Conservation (phyloP, 2,113 vertebrate genomes). For the Melanocharis versteri region DNA sequence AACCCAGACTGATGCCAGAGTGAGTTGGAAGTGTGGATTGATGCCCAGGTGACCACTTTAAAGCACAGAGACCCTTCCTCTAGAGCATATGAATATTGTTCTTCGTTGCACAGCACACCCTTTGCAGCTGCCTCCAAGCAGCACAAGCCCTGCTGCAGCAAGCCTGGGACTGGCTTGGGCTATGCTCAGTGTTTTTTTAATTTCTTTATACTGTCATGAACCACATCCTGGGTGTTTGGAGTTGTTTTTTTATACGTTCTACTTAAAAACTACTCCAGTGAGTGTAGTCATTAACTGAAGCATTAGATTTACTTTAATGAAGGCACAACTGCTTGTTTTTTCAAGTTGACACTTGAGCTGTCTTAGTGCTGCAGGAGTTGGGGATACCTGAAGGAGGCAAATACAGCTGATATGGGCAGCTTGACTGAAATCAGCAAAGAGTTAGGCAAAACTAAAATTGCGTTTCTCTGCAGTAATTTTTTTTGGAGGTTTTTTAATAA, state of each 20-base stretch:
- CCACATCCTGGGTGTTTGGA: not conserved
- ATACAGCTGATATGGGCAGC: not conserved
- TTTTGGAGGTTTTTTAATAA: not conserved
- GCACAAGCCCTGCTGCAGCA: not conserved
- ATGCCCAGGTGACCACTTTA: not conserved
- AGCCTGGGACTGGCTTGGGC: not conserved
- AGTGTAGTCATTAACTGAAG: not conserved
- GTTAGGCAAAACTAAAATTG: not conserved
- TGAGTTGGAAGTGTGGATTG: not conserved
- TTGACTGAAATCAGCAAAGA: not conserved
- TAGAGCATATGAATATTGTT: accelerated
- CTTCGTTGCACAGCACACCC: accelerated
- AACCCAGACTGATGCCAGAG: not conserved
- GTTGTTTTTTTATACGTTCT: not conserved
- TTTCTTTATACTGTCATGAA: not conserved
- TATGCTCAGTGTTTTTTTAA: not conserved
- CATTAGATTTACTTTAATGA: not conserved
- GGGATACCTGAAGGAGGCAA: not conserved
- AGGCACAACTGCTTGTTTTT: not conserved
- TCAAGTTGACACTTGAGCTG: not conserved
- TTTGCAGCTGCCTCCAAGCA: not conserved
- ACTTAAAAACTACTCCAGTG: not conserved
- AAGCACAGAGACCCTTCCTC: not conserved
- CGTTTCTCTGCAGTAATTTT: not conserved
- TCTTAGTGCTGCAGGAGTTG: not conserved